phyloP scores from a whole-genome alignment of 2,888 invertebrate genomes.

The Apotomis capreana region DNA sequence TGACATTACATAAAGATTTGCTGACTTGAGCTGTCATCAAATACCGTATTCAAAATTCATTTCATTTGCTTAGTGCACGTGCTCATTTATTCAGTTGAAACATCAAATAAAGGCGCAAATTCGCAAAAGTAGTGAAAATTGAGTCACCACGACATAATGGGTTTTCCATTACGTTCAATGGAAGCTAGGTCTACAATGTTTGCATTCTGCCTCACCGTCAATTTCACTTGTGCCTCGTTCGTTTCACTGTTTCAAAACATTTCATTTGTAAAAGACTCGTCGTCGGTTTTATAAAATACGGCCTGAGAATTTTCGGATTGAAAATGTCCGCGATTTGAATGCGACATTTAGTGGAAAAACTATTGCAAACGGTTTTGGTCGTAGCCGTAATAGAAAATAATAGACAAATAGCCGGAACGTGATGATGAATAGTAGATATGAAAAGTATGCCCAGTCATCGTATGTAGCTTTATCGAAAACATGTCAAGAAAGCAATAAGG shows the following conservation, averaged over 20 bases:
- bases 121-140: neutral
- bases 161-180: constrained; percentile 19
- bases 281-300: neutral
- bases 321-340: neutral
- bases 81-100: neutral
- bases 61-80: too few species aligned
- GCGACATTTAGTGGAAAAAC: neutral
- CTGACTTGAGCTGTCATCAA: too few species aligned
- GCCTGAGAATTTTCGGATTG: neutral
- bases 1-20: too few species aligned
- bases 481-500: too few species aligned
- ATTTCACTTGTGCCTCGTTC: neutral
- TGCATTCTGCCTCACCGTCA: neutral
- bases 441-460: too few species aligned
- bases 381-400: neutral
- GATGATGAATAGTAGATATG: neutral
- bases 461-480: neutral
- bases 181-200: constrained; percentile 9
- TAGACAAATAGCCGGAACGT: neutral
- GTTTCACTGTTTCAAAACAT: neutral
- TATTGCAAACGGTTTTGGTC: neutral
- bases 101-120: neutral
- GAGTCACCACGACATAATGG: constrained; percentile 12
- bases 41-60: too few species aligned
- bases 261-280: constrained; percentile 1